Evolutionary conservation across 2,888 invertebrate species (phyloP), one percentile per base, ranked within the genome.

Genomic region (Folsomia candida): DNA sequence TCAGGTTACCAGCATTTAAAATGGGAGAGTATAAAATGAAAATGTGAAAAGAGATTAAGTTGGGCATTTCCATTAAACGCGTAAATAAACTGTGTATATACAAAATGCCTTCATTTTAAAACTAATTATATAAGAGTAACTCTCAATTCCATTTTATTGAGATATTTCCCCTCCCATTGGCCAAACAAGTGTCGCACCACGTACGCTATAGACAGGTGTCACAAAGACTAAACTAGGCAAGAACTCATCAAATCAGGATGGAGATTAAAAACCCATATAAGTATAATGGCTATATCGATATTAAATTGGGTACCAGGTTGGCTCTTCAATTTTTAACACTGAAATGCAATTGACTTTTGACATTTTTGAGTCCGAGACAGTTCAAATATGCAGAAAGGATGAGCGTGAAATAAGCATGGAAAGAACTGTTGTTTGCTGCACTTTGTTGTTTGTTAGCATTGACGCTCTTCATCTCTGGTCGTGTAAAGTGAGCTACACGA

Each of bases 31-130:
- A 14, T n/a, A n/a, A 14, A 37, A 37, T 37, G 37, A 54, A 54
- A 54, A 20, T 54, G 54, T 54, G 54, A 54, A 20, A 54, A 54
- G 54, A 54, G 54, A 54, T 54, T 54, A 54, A 54, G n/a, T 54
- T 54, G n/a, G 54, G n/a, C 54, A 54, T 54, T 54, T 54, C 54
- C 54, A 54, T 54, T 54, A 54, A 54, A 54, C 4, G 20, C 54
- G n/a, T 54, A 54, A 54, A 54, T 54, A 54, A 47, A 47, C 9
- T 47, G 9, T 9, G 47, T n/a, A n/a, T n/a, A n/a, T n/a, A n/a
- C n/a, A n/a, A n/a, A n/a, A n/a, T n/a, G n/a, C n/a, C n/a, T n/a
- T n/a, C n/a, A n/a, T n/a, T n/a, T n/a, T n/a, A n/a, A n/a, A n/a
- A 37, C 37, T 37, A 37, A 14, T 37, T 37, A 14, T 37, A 37